A percentile compares a stretch with the other conserved stretches of the same genome.
Evolutionary conservation across 2,113 vertebrate species (phyloP).

Genomic region (Amphiprion percula): DNA sequence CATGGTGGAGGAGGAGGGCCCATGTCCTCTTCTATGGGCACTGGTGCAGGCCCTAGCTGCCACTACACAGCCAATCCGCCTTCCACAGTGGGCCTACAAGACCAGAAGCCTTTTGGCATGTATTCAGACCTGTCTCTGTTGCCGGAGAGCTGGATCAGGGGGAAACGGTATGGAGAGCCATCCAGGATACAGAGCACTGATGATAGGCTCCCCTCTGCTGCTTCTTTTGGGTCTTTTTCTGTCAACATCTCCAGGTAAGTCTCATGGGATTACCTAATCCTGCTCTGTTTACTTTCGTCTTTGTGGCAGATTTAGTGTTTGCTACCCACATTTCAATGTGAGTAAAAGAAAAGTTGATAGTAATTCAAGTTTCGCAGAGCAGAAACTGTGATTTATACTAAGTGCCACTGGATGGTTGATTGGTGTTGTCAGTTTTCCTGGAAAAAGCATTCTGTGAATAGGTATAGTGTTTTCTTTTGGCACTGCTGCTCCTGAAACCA

Average conservation of each 20-base stretch:
- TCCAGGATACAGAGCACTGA: conserved; percentile 79
- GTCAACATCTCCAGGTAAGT: conserved; percentile 91
- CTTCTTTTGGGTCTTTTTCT: conserved; percentile 86
- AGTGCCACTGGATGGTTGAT: not conserved
- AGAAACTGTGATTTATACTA: not conserved
- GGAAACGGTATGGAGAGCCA: conserved; percentile 87
- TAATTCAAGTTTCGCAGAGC: not conserved
- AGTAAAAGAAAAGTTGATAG: not conserved
- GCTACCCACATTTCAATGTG: not conserved
- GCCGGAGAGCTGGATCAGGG: conserved; percentile 89
- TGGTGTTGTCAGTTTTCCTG: not conserved
- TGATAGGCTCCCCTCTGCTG: conserved; percentile 76
- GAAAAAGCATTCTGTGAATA: not conserved
- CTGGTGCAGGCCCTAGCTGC: conserved; percentile 81
- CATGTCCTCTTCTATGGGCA: conserved; percentile 52
- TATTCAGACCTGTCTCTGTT: conserved; percentile 85
- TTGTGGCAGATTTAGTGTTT: not conserved
- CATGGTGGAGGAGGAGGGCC: conserved; percentile 72
- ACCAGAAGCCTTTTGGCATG: conserved; percentile 94
- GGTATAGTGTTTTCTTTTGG: not conserved
- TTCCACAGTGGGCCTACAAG: conserved; percentile 81
- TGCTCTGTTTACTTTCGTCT: conserved; percentile 20
- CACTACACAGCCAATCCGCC: conserved; percentile 87
- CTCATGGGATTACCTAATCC: not conserved
- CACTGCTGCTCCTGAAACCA: not conserved